These are phyloP conservation scores for Garra rufa DNA, from an alignment of 2,113 vertebrate species.

Conservation along the genomic window DNA sequence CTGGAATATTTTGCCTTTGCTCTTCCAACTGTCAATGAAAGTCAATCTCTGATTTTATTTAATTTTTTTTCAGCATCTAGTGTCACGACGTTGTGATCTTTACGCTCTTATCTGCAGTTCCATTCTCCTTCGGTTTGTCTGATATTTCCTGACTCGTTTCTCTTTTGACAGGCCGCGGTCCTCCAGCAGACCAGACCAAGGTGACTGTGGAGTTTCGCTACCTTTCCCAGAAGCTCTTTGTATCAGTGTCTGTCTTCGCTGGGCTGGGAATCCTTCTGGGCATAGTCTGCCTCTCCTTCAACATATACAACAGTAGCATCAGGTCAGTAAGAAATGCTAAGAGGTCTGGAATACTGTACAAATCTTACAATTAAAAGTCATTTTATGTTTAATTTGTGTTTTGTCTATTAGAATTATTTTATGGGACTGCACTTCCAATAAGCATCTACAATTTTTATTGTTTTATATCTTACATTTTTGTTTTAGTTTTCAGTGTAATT, in stretches of 20 bases:
- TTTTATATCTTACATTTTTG: background rate
- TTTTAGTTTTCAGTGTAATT: background rate
- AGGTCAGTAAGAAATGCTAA: conserved; percentile 72
- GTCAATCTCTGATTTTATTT: background rate
- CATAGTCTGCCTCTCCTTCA: conserved; percentile 90
- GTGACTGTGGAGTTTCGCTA: conserved; percentile 90
- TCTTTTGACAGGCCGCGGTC: conserved; percentile 75
- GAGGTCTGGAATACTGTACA: background rate
- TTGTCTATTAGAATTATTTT: background rate
- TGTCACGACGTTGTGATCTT: conserved; percentile 15
- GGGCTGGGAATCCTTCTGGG: conserved; percentile 87
- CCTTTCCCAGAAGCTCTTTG: conserved; percentile 93
- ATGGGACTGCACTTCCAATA: background rate
- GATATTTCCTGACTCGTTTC: conserved; percentile 25
- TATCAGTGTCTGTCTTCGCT: conserved; percentile 88
- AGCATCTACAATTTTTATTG: background rate
- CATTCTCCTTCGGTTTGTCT: background rate
- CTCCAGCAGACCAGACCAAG: conserved; percentile 89
- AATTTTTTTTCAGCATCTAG: background rate
- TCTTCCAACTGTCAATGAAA: conserved; percentile 1
- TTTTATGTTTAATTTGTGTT: background rate
- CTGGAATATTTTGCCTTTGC: background rate
- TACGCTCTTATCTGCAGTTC: background rate
- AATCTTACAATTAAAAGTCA: background rate
- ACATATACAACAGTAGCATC: conserved; percentile 93